Conservation (phyloP, 2,113 vertebrate genomes). For the Lagopus muta region DNA sequence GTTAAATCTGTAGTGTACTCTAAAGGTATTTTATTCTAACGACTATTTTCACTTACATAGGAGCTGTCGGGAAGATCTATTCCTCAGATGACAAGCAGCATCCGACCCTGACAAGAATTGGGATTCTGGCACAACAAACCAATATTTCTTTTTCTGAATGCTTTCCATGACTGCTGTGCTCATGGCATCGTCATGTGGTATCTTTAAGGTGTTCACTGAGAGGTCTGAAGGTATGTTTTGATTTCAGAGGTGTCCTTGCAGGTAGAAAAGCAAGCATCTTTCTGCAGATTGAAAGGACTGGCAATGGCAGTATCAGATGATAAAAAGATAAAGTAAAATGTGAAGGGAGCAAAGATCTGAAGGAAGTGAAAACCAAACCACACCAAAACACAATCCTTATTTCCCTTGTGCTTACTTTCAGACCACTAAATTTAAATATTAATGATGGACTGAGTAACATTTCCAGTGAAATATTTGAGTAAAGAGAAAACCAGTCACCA, state of each 20-base stretch:
- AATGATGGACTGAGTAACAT: neutral
- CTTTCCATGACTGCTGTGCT: neutral
- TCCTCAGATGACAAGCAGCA: slow-evolving; percentile 21
- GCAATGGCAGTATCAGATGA: neutral
- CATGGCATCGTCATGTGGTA: neutral
- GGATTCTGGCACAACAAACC: neutral
- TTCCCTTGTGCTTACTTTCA: neutral
- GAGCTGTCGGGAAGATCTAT: slow-evolving; percentile 45
- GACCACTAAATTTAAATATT: neutral
- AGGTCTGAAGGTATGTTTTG: neutral
- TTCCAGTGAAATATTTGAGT: neutral
- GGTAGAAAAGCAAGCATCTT: neutral
- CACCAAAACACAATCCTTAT: neutral
- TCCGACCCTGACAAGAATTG: slow-evolving; percentile 17
- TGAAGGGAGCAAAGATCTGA: neutral
- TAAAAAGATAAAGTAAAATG: neutral
- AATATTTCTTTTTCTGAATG: neutral
- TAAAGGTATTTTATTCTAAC: slow-evolving; percentile 61
- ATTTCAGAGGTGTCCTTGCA: neutral
- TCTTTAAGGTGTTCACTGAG: neutral
- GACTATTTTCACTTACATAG: slow-evolving; percentile 54
- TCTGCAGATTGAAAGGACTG: neutral
- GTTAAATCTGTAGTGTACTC: slow-evolving; percentile 53
- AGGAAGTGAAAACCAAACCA: neutral
- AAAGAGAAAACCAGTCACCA: neutral